Evolutionary conservation across 2,113 vertebrate species (phyloP).

Genomic region (Plecotus auritus): DNA sequence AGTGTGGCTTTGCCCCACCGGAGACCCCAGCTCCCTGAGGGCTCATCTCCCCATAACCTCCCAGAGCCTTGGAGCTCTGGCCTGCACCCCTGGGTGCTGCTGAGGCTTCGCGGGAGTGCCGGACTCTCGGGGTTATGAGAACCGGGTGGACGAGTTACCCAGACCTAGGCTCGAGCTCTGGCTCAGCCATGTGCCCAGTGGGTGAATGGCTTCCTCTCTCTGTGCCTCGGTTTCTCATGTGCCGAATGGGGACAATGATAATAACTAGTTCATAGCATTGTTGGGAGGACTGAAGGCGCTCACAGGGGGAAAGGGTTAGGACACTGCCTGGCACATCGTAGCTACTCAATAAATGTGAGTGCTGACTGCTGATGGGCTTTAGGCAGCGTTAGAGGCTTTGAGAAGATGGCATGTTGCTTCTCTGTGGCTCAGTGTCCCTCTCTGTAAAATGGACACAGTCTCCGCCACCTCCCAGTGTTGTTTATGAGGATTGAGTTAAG

Average conservation of each 20-base stretch:
- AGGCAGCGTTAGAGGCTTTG: rapidly evolving
- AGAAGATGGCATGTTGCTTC: neutral
- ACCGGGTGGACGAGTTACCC: neutral
- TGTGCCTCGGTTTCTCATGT: neutral
- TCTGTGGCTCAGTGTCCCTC: neutral
- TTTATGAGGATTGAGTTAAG: neutral
- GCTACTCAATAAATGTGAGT: neutral
- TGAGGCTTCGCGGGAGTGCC: neutral
- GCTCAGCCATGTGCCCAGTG: neutral
- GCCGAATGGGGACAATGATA: neutral
- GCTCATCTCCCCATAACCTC: rapidly evolving
- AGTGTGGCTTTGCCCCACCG: neutral
- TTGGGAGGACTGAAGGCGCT: rapidly evolving
- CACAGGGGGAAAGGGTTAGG: rapidly evolving
- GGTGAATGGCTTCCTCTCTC: neutral
- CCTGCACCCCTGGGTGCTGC: neutral
- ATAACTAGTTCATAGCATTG: neutral
- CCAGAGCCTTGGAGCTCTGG: neutral
- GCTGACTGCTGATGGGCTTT: neutral
- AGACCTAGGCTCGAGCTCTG: neutral
- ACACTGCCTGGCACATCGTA: neutral
- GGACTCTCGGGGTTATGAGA: neutral
- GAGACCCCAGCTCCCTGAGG: neutral
- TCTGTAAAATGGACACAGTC: neutral
- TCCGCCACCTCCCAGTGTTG: neutral